phyloP scores from a whole-genome alignment of 2,888 invertebrate species.

The Monoplex corrugatus region DNA sequence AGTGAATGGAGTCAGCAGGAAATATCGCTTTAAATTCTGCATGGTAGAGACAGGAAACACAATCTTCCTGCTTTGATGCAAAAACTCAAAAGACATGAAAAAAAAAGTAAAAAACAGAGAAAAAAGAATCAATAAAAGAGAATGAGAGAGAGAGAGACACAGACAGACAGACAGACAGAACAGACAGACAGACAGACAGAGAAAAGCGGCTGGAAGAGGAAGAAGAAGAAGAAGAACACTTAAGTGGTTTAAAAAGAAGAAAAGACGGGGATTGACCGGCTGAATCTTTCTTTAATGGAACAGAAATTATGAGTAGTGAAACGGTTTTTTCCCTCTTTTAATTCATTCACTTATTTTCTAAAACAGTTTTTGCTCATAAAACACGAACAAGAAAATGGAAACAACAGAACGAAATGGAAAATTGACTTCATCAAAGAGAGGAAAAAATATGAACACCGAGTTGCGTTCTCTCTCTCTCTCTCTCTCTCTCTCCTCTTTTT shows the following conservation, averaged over 20 bases:
- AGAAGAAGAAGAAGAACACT: background rate
- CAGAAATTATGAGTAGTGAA: background rate
- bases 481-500: no score
- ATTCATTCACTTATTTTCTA: background rate
- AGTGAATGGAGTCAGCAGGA: no score
- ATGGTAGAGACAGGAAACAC: no score
- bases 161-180: background rate
- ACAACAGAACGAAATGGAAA: background rate
- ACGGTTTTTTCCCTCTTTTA: background rate
- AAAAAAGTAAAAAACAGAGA: background rate
- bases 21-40: no score
- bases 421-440: no score
- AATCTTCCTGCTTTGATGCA: no score
- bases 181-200: background rate
- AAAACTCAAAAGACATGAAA: no score
- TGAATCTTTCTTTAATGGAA: no score
- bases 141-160: background rate
- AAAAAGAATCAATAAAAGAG: background rate
- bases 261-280: background rate
- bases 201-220: background rate
- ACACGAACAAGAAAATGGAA: background rate
- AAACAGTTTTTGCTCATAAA: background rate
- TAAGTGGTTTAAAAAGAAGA: background rate
- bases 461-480: no score
- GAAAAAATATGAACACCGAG: no score